phyloP scores from a whole-genome alignment of 2,888 invertebrate genomes.

The Uropetala carovei region DNA sequence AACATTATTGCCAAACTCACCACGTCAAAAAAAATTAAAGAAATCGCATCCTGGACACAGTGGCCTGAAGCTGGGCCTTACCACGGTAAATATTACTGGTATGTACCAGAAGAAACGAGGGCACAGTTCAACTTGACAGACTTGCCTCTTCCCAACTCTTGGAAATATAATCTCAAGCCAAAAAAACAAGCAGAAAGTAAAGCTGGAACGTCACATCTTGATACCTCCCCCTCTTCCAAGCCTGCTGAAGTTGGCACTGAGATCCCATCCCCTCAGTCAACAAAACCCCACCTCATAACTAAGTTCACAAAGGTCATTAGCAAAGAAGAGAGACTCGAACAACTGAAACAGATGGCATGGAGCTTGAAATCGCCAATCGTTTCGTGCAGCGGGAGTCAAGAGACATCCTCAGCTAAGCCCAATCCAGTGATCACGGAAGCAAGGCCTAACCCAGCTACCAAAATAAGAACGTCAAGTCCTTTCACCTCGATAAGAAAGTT shows the following conservation, averaged over 20 bases:
- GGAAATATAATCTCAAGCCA: constrained; percentile 75
- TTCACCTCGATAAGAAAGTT: not conserved
- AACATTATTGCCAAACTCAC: constrained; percentile 66
- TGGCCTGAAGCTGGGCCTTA: constrained; percentile 77
- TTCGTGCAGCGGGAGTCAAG: too few relatives aligned
- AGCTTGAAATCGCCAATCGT: not conserved
- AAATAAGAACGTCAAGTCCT: not conserved
- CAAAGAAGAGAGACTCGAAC: constrained; percentile 71
- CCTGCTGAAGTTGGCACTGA: constrained; percentile 14
- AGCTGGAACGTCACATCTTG: not conserved
- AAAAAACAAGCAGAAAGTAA: not conserved
- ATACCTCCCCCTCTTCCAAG: not conserved
- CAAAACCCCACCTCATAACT: constrained; percentile 70
- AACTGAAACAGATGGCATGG: constrained; percentile 67
- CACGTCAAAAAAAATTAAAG: constrained; percentile 77
- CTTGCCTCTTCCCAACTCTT: constrained; percentile 78
- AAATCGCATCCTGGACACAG: constrained; percentile 80
- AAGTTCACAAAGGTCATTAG: constrained; percentile 73
- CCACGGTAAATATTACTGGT: constrained; percentile 82
- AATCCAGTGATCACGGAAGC: not conserved
- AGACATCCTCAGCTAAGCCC: not conserved
- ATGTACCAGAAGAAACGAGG: constrained; percentile 78
- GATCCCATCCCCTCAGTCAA: not conserved
- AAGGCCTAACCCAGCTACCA: not conserved
- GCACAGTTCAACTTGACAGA: constrained; percentile 77